Conservation (phyloP, 2,797 vertebrate species). For the Erithacus rubecula region DNA sequence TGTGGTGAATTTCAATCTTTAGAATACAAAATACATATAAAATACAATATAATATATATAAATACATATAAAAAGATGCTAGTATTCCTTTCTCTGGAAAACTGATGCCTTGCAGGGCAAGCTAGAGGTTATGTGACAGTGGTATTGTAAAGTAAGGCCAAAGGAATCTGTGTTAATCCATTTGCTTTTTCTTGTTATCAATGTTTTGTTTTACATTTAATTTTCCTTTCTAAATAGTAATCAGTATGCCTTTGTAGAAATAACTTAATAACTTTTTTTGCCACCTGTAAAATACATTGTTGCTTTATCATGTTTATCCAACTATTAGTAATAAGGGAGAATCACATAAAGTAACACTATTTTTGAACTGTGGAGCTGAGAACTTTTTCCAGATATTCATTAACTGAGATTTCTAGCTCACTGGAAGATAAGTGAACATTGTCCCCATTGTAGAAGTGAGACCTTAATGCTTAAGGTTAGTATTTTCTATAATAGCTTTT, state of each 20-base stretch:
- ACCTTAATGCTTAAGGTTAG: constrained; percentile 7
- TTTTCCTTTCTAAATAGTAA: not conserved
- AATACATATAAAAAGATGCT: not conserved
- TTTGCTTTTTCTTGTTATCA: not conserved
- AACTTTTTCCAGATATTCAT: constrained; percentile 15
- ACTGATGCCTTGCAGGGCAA: not conserved
- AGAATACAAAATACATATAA: constrained; percentile 4
- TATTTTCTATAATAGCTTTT: constrained; percentile 8
- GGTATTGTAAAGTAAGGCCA: not conserved
- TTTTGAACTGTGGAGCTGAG: not conserved
- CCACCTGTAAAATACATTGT: not conserved
- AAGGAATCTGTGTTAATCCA: not conserved
- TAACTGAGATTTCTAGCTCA: not conserved
- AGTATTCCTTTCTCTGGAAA: not conserved
- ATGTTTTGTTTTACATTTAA: not conserved
- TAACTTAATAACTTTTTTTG: not conserved
- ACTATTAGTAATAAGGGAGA: not conserved
- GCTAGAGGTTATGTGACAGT: not conserved
- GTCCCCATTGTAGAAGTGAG: not conserved
- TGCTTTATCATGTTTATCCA: not conserved
- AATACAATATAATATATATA: not conserved
- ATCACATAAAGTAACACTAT: not conserved
- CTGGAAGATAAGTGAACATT: not conserved
- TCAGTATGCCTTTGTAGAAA: not conserved
- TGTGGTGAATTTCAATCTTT: constrained; percentile 25